phyloP scores from a whole-genome alignment of 1,140 invertebrate species.

The Nebria ingens region DNA sequence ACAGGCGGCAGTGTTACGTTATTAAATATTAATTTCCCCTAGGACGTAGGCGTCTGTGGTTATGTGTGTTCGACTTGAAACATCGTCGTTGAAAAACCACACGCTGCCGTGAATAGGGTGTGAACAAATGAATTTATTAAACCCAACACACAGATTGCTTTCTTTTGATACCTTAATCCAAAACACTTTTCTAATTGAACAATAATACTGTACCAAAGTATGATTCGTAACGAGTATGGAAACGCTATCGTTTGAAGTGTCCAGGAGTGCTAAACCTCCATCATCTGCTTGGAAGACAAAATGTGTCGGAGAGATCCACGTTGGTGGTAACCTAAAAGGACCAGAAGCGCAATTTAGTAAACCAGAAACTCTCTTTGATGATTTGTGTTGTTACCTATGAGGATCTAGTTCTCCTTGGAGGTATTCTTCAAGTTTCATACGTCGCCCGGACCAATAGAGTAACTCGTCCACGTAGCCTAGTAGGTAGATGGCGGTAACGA shows the following conservation, averaged over 20 bases:
- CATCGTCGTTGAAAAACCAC: too few species aligned
- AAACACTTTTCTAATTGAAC: too few species aligned
- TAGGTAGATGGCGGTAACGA: slow-evolving; percentile 74
- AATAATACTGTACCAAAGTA: too few species aligned
- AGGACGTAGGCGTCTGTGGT: neutral
- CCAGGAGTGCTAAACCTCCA: slow-evolving; percentile 61
- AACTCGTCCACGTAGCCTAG: slow-evolving; percentile 80
- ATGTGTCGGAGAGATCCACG: slow-evolving; percentile 67
- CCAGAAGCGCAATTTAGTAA: neutral
- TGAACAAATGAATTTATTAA: neutral
- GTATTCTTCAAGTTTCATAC: slow-evolving; percentile 72
- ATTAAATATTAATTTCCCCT: neutral
- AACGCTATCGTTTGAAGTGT: slow-evolving; percentile 59
- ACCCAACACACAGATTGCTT: too few species aligned
- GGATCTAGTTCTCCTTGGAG: slow-evolving; percentile 61
- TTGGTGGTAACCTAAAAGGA: slow-evolving; percentile 52
- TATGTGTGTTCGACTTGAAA: too few species aligned
- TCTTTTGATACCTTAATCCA: too few species aligned
- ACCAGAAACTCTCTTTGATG: too few species aligned
- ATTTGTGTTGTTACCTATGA: slow-evolving; percentile 37
- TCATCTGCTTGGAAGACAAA: slow-evolving; percentile 77
- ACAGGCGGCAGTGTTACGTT: too few species aligned
- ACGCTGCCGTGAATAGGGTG: neutral
- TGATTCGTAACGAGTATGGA: slow-evolving; percentile 72
- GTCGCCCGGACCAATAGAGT: slow-evolving; percentile 70